phyloP scores from a whole-genome alignment of 2,113 vertebrate species.

The Clarias batrachus region DNA sequence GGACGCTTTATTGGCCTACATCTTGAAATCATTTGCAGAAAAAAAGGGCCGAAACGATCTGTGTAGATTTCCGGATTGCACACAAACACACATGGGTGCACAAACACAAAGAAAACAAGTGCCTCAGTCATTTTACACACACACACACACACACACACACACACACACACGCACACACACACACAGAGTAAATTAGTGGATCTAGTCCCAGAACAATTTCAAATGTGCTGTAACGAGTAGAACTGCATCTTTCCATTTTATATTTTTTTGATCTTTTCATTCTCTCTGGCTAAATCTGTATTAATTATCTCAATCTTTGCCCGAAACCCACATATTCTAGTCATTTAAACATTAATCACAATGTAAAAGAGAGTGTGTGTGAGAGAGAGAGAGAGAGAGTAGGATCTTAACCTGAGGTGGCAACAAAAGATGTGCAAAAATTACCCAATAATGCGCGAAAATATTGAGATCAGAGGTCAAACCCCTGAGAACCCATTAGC shows the following conservation, averaged over 20 bases:
- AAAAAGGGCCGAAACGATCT: slow-evolving; percentile 23
- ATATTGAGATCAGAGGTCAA: slow-evolving; percentile 27
- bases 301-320: neutral
- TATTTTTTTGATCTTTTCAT: slow-evolving; percentile 64
- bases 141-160: neutral
- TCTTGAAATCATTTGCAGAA: slow-evolving; percentile 57
- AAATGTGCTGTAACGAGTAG: slow-evolving; percentile 40
- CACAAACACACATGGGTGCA: slow-evolving; percentile 36
- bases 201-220: slow-evolving; percentile 77
- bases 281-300: neutral
- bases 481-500: slow-evolving; percentile 5
- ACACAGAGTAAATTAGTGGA: slow-evolving; percentile 73
- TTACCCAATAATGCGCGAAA: slow-evolving; percentile 9
- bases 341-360: neutral
- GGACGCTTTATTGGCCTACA: slow-evolving; percentile 51
- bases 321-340: neutral
- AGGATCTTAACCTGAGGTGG: neutral
- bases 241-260: slow-evolving; percentile 57
- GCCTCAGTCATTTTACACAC: neutral
- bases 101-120: slow-evolving; percentile 24
- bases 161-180: slow-evolving; percentile 5
- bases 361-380: neutral
- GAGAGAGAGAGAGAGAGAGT: neutral
- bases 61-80: slow-evolving; percentile 29
- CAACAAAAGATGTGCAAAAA: neutral